These are phyloP conservation scores for Hippotragus niger DNA, from an alignment of 2,113 vertebrate genomes.

Conservation along the genomic window DNA sequence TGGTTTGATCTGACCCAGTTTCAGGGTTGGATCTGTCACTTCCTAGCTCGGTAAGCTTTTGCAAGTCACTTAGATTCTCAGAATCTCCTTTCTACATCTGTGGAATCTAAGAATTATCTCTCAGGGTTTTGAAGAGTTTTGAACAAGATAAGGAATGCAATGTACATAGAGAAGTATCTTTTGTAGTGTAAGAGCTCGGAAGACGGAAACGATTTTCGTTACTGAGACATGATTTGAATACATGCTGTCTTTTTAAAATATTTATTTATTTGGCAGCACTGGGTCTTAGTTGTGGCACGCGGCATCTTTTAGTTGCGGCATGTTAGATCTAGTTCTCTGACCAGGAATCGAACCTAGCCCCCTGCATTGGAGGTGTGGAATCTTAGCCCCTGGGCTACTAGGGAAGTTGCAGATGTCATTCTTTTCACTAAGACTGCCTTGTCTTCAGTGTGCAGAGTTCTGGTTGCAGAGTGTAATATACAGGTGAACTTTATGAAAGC, in stretches of 20 bases:
- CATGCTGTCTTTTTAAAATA: neutral
- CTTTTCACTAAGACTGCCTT: neutral
- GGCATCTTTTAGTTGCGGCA: neutral
- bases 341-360: fast-evolving
- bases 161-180: neutral
- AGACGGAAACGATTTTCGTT: neutral
- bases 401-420: neutral
- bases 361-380: neutral
- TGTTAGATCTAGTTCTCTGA: neutral
- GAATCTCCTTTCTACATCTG: neutral
- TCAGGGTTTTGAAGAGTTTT: neutral
- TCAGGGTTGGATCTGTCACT: neutral
- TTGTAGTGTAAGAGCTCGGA: neutral
- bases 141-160: neutral
- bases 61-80: neutral
- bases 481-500: neutral
- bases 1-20: neutral
- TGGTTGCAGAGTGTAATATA: neutral
- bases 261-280: neutral
- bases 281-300: neutral
- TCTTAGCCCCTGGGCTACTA: neutral
- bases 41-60: neutral
- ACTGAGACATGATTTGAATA: neutral
- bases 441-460: neutral
- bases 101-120: neutral